These are phyloP conservation scores for Drosophila aff. DNA, from an alignment of 1,140 invertebrate genomes.

Conservation along the genomic window DNA sequence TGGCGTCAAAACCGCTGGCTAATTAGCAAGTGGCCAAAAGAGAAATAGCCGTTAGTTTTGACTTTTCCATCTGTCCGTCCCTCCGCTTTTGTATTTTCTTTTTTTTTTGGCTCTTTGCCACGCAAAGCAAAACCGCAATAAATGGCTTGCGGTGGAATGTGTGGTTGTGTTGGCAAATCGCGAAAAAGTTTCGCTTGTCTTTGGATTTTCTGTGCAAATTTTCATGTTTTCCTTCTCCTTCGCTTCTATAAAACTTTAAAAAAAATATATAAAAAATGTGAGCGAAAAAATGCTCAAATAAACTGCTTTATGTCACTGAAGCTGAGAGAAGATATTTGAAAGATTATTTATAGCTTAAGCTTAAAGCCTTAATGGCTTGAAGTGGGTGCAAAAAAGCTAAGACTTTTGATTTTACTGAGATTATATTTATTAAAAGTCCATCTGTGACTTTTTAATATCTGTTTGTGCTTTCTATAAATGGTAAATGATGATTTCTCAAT, in stretches of 20 bases:
- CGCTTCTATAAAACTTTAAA: background rate
- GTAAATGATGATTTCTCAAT: background rate
- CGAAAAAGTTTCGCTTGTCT: background rate
- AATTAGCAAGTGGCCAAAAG: constrained; percentile 47
- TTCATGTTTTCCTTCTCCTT: background rate
- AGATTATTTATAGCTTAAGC: constrained; percentile 4
- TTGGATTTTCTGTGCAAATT: constrained; percentile 6
- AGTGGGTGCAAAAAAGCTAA: background rate
- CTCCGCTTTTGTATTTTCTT: background rate
- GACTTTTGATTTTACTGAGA: too few relatives aligned
- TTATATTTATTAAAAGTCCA: background rate
- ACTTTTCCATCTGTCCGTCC: constrained; percentile 20
- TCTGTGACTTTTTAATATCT: background rate
- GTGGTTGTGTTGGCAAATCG: constrained; percentile 4
- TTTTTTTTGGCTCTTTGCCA: constrained; percentile 23
- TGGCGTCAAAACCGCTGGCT: constrained; percentile 4
- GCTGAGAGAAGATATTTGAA: background rate
- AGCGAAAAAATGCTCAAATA: background rate
- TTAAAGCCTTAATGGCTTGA: background rate
- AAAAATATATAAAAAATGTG: constrained; percentile 1
- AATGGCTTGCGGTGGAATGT: constrained; percentile 21
- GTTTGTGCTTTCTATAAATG: background rate
- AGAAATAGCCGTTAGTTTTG: constrained; percentile 33
- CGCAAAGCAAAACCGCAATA: constrained; percentile 30
- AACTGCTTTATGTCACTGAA: background rate